These are phyloP conservation scores for Oreochromis grahami DNA, from an alignment of 2,797 vertebrate species.

Conservation along the genomic window DNA sequence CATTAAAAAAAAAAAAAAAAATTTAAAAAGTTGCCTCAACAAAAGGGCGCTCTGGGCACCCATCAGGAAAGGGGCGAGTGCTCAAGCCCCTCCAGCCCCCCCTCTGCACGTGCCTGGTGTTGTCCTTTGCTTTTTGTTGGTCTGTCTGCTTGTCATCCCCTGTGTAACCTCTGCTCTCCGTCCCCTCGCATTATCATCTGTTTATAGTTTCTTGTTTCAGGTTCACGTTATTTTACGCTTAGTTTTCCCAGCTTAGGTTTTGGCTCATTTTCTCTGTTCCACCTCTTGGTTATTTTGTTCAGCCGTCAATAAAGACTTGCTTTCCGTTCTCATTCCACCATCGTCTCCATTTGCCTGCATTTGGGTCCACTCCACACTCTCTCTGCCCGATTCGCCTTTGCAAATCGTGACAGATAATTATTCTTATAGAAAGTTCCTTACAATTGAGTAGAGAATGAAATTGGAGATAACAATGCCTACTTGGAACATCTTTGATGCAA, in stretches of 20 bases:
- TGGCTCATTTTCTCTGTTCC: neutral
- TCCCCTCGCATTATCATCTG: neutral
- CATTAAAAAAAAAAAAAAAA: too few species aligned
- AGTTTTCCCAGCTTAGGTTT: accelerated
- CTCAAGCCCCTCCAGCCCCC: too few species aligned
- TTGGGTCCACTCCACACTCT: neutral
- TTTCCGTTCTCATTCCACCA: neutral
- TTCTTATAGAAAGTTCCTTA: neutral
- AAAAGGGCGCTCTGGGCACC: too few species aligned
- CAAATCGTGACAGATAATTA: accelerated
- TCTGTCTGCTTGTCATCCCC: neutral
- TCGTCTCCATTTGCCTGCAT: accelerated
- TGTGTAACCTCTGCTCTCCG: neutral
- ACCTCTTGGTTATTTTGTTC: neutral
- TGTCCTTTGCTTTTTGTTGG: neutral
- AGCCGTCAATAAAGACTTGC: neutral
- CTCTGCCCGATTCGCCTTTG: accelerated
- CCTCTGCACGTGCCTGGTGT: too few species aligned
- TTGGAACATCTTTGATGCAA: neutral
- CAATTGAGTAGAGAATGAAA: neutral
- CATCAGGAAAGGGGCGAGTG: too few species aligned
- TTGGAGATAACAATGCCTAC: neutral
- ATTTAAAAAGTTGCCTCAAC: too few species aligned
- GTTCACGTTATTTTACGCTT: neutral
- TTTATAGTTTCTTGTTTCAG: neutral